Base-by-base conservation (phyloP, 1,140 invertebrate genomes). In the Argopecten irradians region DNA sequence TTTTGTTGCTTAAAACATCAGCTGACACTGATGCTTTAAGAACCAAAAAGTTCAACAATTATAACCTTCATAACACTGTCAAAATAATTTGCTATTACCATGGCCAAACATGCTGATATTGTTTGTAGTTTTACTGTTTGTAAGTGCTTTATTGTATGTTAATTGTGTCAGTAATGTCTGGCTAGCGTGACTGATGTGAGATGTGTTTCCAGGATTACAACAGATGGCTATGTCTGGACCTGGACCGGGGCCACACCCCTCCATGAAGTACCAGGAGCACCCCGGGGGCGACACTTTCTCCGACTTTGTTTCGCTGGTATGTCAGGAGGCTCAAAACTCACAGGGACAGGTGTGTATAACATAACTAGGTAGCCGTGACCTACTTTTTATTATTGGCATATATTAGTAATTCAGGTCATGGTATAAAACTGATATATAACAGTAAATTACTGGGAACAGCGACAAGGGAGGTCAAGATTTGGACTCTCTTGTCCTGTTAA, bases 291-390 rank as follows among this genome's bases (percentile, higher is more conserved):
- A 99, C 95, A 98, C 98, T 0, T 97, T 99, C 87, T 98, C 98
- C 0, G 98, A 99, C 95, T 99, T 99, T 96, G 98, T 99, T 41
- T 99, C 98, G 41, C 98, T 99, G 93, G 98, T 99, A 83, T 99
- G 98, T 94, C 98, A 99, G 96, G 98, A 99, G 95, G 97, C 97
- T 82, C 97, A 98, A 92, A 97, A 97, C 91, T 97, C 97, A 92
- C 97, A 97, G 89, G 97, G 97, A 95, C 97, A 98, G 97, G 97
- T 98, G 96, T 71, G 55, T 71, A 71, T 71, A 71, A 71, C 55
- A 71, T 71, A 71, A 71, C 55, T 71, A 71, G n/a, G n/a, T n/a
- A n/a, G 55, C 55, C 55, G 55, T 71, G 55, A 71, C 55, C 55
- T 71, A 71, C 55, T 71, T 71, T 39, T 71, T 71, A 46, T 71